Evolutionary conservation across 2,797 vertebrate genomes (phyloP).

Genomic region (Chelidonichthys spinosus): DNA sequence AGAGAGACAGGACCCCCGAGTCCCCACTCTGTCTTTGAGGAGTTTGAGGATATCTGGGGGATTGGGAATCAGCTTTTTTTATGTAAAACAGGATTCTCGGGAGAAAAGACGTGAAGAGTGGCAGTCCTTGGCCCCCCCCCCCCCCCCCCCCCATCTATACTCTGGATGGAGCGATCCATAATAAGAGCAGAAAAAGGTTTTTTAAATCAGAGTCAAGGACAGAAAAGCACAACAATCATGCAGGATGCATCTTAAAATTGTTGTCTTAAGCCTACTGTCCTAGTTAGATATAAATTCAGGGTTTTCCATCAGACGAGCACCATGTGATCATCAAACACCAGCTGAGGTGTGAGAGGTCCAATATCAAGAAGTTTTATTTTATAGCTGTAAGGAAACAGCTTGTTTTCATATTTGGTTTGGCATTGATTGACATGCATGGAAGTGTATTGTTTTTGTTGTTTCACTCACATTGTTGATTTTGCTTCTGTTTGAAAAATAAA

Average conservation of each 20-base stretch:
- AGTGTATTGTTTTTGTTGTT: no score
- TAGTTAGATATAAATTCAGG: neutral
- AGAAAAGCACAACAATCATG: slow-evolving; percentile 32
- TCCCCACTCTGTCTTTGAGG: slow-evolving; percentile 7
- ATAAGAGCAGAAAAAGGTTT: slow-evolving; percentile 26
- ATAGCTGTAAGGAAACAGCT: no score
- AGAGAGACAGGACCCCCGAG: neutral
- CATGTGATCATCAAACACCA: neutral
- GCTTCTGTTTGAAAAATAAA: no score
- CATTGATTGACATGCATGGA: no score
- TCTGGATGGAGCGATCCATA: slow-evolving; percentile 25
- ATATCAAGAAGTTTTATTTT: neutral
- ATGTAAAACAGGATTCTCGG: slow-evolving; percentile 41
- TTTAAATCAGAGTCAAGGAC: slow-evolving; percentile 30
- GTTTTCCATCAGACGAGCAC: neutral
- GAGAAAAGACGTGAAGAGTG: neutral
- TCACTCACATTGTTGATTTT: no score
- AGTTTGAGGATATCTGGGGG: slow-evolving; percentile 15
- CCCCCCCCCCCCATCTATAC: slow-evolving; percentile 25
- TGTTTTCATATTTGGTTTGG: no score
- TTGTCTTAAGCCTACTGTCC: slow-evolving; percentile 8
- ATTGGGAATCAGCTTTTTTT: slow-evolving; percentile 25
- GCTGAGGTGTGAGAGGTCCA: slow-evolving; percentile 3
- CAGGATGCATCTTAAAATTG: slow-evolving; percentile 4
- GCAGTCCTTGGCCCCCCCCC: slow-evolving; percentile 40